Conservation (phyloP, 2,797 vertebrate genomes). For the Graptemys geographica region DNA sequence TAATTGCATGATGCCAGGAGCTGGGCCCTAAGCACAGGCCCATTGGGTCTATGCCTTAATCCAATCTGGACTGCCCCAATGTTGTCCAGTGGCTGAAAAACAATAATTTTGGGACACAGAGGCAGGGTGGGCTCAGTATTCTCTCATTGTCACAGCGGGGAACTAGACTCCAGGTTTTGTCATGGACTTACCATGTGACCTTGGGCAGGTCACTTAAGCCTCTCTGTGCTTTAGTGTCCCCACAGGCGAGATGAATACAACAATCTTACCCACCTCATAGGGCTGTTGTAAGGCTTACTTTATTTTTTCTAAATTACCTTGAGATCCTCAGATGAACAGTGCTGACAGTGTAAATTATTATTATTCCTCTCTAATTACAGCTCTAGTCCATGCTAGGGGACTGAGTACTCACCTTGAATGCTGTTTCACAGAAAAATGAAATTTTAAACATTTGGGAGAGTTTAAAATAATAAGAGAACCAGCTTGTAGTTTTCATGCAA, state of each 20-base stretch:
- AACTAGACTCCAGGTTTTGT: background rate
- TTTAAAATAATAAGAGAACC: slow-evolving; percentile 41
- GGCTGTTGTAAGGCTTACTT: background rate
- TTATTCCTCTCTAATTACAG: background rate
- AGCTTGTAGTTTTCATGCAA: slow-evolving; percentile 69
- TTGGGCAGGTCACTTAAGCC: background rate
- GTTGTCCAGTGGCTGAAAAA: background rate
- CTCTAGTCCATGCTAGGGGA: background rate
- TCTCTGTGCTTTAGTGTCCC: background rate
- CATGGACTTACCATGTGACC: background rate
- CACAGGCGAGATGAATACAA: background rate
- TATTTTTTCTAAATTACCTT: background rate
- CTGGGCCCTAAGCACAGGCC: background rate
- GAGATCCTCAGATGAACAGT: background rate
- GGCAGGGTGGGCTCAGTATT: background rate
- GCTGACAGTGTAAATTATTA: background rate
- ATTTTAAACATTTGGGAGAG: slow-evolving; percentile 21
- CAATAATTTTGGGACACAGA: background rate
- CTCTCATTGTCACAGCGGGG: background rate
- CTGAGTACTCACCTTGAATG: background rate
- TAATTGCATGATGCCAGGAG: background rate
- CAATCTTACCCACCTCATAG: background rate
- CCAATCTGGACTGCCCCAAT: background rate
- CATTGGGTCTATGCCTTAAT: background rate
- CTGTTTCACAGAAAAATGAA: slow-evolving; percentile 13